Evolutionary conservation across 2,113 vertebrate genomes (phyloP).

Genomic region (Neolamprologus hecqui): DNA sequence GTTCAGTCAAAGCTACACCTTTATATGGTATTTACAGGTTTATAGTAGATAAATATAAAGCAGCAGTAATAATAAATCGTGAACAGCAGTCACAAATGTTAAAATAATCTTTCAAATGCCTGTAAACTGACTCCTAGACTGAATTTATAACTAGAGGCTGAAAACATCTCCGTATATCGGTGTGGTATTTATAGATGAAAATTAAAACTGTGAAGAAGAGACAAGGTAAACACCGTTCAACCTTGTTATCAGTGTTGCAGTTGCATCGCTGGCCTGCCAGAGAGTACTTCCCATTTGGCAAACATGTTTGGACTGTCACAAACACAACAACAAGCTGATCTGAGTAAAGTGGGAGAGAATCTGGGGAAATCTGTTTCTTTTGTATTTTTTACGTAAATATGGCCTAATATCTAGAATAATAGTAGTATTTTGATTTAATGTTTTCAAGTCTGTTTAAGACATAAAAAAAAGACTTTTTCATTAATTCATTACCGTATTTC

Average conservation of each 20-base stretch:
- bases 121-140: neutral
- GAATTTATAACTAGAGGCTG: neutral
- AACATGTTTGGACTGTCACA: neutral
- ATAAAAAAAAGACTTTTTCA: neutral
- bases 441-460: neutral
- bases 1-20: neutral
- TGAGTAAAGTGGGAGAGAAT: neutral
- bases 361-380: neutral
- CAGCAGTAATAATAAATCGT: neutral
- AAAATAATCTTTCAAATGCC: neutral
- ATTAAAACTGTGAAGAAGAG: neutral
- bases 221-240: accelerated
- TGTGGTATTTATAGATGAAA: neutral
- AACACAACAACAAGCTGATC: neutral
- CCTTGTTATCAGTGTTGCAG: neutral
- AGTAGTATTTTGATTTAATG: neutral
- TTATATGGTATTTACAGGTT: neutral
- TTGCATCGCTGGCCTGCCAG: neutral
- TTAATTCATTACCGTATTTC: neutral
- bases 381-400: neutral
- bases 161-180: neutral
- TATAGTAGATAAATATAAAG: neutral
- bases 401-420: neutral
- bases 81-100: neutral
- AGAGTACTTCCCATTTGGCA: neutral